Percentiles rank a stretch among this genome's conserved stretches.
phyloP scores from a whole-genome alignment of 2,888 invertebrate genomes.

The Cheiracanthium punctorium region DNA sequence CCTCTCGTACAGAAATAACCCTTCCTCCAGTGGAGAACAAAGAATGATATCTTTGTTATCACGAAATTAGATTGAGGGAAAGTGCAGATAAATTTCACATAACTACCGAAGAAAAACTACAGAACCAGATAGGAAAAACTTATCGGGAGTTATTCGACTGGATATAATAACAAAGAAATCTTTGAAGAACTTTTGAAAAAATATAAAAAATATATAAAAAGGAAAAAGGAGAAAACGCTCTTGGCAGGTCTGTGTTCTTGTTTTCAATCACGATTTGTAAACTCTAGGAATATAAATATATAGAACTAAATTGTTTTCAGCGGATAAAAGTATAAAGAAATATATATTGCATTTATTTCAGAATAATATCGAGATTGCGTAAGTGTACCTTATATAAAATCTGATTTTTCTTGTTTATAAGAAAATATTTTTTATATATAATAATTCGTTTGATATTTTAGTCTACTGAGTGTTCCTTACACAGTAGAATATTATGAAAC shows the following conservation, averaged over 20 bases:
- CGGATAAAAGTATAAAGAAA: too few relatives aligned
- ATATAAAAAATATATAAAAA: too few relatives aligned
- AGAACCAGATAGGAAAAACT: conserved; percentile 32
- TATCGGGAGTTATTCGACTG: conserved; percentile 53
- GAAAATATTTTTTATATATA: too few relatives aligned
- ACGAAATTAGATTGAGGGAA: conserved; percentile 42
- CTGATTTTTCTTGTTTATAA: too few relatives aligned
- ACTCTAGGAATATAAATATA: background rate
- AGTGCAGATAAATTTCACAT: conserved; percentile 58
- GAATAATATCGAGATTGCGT: too few relatives aligned
- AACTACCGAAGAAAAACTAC: conserved; percentile 37
- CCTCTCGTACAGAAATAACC: background rate
- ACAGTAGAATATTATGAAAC: too few relatives aligned
- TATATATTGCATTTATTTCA: too few relatives aligned
- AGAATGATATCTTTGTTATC: conserved; percentile 33
- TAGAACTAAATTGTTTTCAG: too few relatives aligned
- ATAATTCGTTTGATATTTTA: too few relatives aligned
- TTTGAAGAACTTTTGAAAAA: conserved; percentile 46
- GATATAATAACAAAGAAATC: conserved; percentile 45
- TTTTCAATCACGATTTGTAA: background rate
- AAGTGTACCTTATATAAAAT: too few relatives aligned
- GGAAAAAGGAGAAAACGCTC: background rate
- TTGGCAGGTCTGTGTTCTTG: background rate
- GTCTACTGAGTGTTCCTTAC: too few relatives aligned
- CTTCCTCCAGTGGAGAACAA: background rate